Evolutionary conservation across 2,113 vertebrate genomes (phyloP).

Genomic region (Mobula hypostoma): DNA sequence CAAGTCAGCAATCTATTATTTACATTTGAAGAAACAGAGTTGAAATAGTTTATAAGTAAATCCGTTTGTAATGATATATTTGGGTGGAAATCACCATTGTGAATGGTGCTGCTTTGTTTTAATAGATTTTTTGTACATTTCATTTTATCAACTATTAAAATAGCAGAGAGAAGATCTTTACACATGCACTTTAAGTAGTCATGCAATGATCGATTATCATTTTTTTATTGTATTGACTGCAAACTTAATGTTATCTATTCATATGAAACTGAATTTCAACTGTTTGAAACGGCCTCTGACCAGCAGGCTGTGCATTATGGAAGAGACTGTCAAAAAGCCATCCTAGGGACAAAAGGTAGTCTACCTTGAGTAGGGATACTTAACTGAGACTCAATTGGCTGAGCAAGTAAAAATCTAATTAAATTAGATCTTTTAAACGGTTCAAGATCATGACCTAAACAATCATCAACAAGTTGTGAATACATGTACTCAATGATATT

Average conservation of each 20-base stretch:
- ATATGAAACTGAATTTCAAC: neutral
- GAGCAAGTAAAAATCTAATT: neutral
- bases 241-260: neutral
- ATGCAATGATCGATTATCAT: neutral
- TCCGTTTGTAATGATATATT: neutral
- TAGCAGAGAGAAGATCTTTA: neutral
- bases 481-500: neutral
- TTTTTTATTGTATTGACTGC: neutral
- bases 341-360: neutral
- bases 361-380: neutral
- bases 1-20: neutral
- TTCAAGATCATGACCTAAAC: neutral
- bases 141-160: neutral
- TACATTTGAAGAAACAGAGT: neutral
- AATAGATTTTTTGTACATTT: neutral
- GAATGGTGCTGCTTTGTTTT: neutral
- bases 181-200: neutral
- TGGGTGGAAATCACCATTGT: neutral
- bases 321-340: neutral
- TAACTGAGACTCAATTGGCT: too few species aligned
- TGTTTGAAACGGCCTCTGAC: neutral
- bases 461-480: neutral
- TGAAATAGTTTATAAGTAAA: neutral
- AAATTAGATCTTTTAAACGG: neutral
- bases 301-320: neutral